Evolutionary conservation across 2,113 vertebrate genomes (phyloP), one percentile per base, ranked within the genome.

Genomic region (Vidua macroura): DNA sequence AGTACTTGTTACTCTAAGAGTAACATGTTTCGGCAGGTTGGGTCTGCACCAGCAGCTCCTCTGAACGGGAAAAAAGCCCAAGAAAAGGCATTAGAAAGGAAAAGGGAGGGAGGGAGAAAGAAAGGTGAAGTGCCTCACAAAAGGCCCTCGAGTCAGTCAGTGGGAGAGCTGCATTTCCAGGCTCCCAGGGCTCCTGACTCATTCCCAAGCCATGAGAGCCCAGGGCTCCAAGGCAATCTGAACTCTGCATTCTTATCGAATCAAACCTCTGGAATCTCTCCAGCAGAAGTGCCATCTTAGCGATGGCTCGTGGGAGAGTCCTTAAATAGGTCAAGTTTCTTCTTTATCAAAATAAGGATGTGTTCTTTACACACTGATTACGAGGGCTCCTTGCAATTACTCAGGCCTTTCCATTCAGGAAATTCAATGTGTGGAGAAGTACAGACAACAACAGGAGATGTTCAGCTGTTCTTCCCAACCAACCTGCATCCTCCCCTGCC

Each of bases 131-230:
- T 3, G 23, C 79, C 87, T 96, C 55, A 83, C 72, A 69, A 90
- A 92, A 70, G 78, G 85, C 84, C 93, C 82, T 81, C 46, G 8
- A 79, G 90, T 4, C 21, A 79, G 82, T 73, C 86, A 95, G 95
- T 95, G 95, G 94, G 94, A 95, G 95, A 94, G 86, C 90, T 70
- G 93, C 79, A 73, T 93, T 95, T 94, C 87, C 94, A 93, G 89
- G 84, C 95, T 95, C 94, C 93, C 96, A 95, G 94, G 90, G 84
- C 90, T 95, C 94, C 96, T 95, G 94, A 96, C 94, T 96, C 93
- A 96, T 96, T 97, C 95, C 92, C 96, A 91, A 94, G 93, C 84
- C 96, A 82, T 91, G 91, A 85, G 81, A 96, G 94, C 81, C 86
- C 3, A 0, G 84, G 78, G 74, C 91, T 94, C 64, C 1, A 10